Evolutionary conservation across 2,888 invertebrate genomes (phyloP).

Genomic region (Busseola fusca): DNA sequence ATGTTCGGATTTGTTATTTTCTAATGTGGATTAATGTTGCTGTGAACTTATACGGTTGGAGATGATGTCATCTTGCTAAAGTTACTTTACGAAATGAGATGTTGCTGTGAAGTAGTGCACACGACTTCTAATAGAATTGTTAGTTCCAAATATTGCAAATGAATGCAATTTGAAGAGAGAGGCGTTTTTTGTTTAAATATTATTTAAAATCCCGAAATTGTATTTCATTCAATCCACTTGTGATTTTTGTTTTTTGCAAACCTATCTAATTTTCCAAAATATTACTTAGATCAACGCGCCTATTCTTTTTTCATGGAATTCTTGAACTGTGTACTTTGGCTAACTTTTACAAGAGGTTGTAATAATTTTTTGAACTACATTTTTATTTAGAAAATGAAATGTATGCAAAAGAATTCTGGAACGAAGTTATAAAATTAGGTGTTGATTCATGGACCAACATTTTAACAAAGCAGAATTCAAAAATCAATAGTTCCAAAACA

Average conservation of each 20-base stretch:
- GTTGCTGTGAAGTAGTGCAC: neutral
- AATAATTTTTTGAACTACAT: slow-evolving; percentile 14
- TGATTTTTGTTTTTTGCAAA: neutral
- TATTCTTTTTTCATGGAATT: slow-evolving; percentile 16
- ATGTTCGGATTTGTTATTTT: slow-evolving; percentile 44
- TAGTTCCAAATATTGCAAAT: neutral
- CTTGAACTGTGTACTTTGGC: neutral
- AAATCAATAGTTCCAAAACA: neutral
- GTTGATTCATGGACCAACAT: neutral
- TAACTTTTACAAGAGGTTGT: slow-evolving; percentile 24
- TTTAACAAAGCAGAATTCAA: neutral
- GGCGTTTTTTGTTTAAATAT: neutral
- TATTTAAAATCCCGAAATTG: neutral
- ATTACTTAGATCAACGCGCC: neutral
- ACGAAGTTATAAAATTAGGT: neutral
- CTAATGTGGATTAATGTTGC: slow-evolving; percentile 32
- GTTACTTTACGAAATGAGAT: slow-evolving; percentile 20
- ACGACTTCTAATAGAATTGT: neutral
- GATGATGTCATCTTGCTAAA: slow-evolving; percentile 44
- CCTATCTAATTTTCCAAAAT: neutral
- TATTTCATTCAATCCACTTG: too few relatives aligned
- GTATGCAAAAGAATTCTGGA: neutral
- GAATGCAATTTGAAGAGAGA: neutral
- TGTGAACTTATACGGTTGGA: slow-evolving; percentile 30
- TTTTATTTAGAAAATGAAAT: neutral